Evolutionary conservation across 2,797 vertebrate genomes (phyloP).

Genomic region (Tokudaia muenninki): DNA sequence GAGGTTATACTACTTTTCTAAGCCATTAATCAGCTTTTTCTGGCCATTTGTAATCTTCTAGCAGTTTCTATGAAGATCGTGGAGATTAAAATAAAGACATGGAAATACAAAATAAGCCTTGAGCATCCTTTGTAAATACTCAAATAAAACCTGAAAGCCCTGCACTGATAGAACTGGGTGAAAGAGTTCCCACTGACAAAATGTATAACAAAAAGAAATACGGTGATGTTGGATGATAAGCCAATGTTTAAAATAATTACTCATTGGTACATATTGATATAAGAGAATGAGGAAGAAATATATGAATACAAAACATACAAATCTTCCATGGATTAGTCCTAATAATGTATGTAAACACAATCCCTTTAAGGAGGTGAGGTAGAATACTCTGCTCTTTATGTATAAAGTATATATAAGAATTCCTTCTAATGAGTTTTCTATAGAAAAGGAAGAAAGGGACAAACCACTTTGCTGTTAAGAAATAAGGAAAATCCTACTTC

Average conservation of each 20-base stretch:
- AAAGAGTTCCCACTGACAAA: slow-evolving; percentile 11
- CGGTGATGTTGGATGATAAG: background rate
- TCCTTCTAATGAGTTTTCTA: background rate
- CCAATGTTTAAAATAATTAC: slow-evolving; percentile 44
- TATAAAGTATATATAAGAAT: background rate
- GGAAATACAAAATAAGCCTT: slow-evolving; percentile 17
- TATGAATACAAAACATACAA: background rate
- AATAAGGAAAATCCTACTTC: background rate
- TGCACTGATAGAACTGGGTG: background rate
- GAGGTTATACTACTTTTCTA: slow-evolving; percentile 30
- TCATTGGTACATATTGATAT: background rate
- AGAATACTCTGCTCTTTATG: background rate
- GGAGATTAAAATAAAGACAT: slow-evolving; percentile 51
- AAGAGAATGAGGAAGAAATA: slow-evolving; percentile 19
- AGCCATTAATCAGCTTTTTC: background rate
- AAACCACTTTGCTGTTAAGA: background rate
- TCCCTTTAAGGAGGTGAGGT: background rate
- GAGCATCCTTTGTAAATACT: background rate
- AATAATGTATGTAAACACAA: slow-evolving; percentile 1
- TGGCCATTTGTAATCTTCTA: slow-evolving; percentile 50
- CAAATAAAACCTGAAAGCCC: background rate
- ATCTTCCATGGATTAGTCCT: background rate
- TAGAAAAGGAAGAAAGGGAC: background rate
- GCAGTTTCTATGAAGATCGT: slow-evolving; percentile 24
- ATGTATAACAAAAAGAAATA: slow-evolving; percentile 1